A percentile compares a stretch with the other conserved stretches of the same genome.
These are phyloP conservation scores for Arvicanthis niloticus DNA, from an alignment of 2,113 vertebrate species.

Conservation along the genomic window DNA sequence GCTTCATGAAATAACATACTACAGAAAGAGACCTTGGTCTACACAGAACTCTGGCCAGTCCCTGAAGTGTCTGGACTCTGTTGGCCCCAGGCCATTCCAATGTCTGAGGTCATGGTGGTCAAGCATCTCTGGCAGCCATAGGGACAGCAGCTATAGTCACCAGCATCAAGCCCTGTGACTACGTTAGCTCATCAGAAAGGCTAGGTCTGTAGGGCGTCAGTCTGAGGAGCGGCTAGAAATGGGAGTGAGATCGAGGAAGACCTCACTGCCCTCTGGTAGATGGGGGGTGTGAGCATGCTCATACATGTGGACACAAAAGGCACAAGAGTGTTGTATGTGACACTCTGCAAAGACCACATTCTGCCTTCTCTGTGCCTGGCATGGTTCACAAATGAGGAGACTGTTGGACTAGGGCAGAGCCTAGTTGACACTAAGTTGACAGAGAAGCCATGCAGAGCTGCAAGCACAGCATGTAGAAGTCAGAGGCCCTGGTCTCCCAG, in stretches of 20 bases:
- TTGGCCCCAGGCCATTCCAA: fast-evolving
- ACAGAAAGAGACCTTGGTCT: neutral
- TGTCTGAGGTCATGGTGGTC: neutral
- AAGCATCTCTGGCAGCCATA: neutral
- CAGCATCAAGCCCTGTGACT: neutral
- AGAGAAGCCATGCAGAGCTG: neutral
- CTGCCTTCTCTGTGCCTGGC: neutral
- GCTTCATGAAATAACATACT: neutral
- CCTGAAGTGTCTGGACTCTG: neutral
- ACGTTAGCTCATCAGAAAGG: no score
- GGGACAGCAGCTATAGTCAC: neutral
- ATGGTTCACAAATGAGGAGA: neutral
- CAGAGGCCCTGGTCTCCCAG: neutral
- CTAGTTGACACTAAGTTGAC: no score
- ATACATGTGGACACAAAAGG: no score
- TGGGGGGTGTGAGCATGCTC: neutral
- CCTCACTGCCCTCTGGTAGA: no score
- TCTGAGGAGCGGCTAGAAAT: neutral
- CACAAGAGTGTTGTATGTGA: no score
- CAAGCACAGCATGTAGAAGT: fast-evolving
- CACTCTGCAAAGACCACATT: neutral
- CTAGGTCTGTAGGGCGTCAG: fast-evolving
- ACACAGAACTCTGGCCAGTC: neutral
- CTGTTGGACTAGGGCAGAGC: neutral
- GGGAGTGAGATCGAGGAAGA: neutral